These are phyloP conservation scores for Nephrotoma appendiculata DNA, from an alignment of 2,888 invertebrate species.

Conservation along the genomic window DNA sequence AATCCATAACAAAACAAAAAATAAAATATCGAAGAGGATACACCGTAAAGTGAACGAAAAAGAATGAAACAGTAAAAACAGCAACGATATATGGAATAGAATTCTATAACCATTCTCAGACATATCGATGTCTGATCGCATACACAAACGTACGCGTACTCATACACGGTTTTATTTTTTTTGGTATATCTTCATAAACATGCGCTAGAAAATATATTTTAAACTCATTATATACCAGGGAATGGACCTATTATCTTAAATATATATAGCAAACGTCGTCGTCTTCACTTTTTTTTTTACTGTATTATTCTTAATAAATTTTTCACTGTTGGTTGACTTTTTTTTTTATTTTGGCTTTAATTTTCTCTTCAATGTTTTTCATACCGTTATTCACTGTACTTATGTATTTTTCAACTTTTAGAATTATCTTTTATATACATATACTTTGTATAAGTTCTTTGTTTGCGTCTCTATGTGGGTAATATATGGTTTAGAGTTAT, in stretches of 20 bases:
- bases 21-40: not conserved
- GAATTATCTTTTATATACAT: not conserved
- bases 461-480: not conserved
- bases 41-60: not conserved
- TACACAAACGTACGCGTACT: not conserved
- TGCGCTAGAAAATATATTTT: not conserved
- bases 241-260: constrained; percentile 4
- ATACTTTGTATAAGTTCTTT: not conserved
- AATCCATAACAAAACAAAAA: not conserved
- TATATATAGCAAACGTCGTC: not conserved
- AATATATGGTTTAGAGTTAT: not conserved
- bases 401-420: not conserved
- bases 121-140: not conserved
- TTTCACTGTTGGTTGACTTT: not conserved
- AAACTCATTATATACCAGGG: not conserved
- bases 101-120: not conserved
- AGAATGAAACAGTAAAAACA: not conserved
- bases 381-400: not conserved
- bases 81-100: not conserved
- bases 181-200: not conserved
- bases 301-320: not conserved
- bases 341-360: not conserved
- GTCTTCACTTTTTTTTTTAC: not conserved
- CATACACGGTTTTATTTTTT: not conserved
- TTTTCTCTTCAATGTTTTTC: not conserved